Percentiles rank a stretch among this genome's conserved stretches.
Evolutionary conservation across 2,113 vertebrate genomes (phyloP).

Genomic region (Rattus rattus): DNA sequence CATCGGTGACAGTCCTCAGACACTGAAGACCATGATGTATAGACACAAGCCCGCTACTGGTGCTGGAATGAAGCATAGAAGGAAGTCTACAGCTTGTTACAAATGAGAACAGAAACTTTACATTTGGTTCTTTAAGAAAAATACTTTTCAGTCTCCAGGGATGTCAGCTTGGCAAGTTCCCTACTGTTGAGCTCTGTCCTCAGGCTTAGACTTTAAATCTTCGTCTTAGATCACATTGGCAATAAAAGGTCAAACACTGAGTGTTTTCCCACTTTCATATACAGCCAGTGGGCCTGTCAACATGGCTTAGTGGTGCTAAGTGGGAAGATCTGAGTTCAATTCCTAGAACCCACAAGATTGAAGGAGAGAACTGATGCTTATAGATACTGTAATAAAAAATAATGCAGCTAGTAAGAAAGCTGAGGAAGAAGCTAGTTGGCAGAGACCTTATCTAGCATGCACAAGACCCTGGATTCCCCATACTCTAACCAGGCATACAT

Average conservation of each 20-base stretch:
- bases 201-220: constrained; percentile 17
- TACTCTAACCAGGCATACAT: background rate
- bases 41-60: constrained; percentile 26
- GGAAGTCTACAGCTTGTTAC: constrained; percentile 1
- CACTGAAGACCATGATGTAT: background rate
- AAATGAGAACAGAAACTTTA: background rate
- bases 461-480: background rate
- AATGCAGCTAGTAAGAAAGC: background rate
- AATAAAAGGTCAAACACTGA: constrained; percentile 15
- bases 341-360: background rate
- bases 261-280: constrained; percentile 45
- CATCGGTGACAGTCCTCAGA: background rate
- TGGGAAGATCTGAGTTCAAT: background rate
- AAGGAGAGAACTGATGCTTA: background rate
- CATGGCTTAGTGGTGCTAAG: background rate
- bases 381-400: background rate
- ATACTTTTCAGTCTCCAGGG: background rate
- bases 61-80: constrained; percentile 24
- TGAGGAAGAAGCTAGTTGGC: background rate
- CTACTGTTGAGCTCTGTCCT: background rate
- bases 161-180: background rate
- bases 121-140: background rate
- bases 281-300: background rate
- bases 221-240: constrained; percentile 37
- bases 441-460: background rate